Evolutionary conservation across 2,113 vertebrate species (phyloP), one percentile per base, ranked within the genome.

Genomic region (Xenopus laevis): DNA sequence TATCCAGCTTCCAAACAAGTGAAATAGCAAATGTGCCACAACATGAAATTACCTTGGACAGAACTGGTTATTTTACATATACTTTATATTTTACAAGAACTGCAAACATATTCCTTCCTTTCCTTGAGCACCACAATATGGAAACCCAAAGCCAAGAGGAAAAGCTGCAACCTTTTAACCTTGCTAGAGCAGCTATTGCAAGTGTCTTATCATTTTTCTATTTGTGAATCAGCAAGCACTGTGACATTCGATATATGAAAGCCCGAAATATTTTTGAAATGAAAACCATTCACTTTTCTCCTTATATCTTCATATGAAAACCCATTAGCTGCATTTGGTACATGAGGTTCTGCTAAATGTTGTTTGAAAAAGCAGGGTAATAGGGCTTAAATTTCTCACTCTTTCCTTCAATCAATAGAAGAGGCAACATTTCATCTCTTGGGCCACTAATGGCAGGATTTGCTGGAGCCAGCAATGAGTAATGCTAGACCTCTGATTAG

Each of bases 401-500:
- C 92, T 89, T 85, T 87, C 88, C 87, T 84, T 89, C 89, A 94
- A 96, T 98, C 95, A 86, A 98, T 98, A 96, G 90, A 85, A 93
- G 90, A 92, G 93, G 91, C 94, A 89, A 86, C 89, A 90, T 95
- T 98, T 95, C 93, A 94, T 96, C 96, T 94, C 90, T 80, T 81
- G 92, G 93, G 93, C 88, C 91, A 83, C 87, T 95, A 96, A 97
- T 95, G 92, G 93, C 93, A 94, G 92, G 92, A 95, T 93, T 93
- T 94, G 88, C 88, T 92, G 90, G 91, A 96, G 93, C 93, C 88
- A 84, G 86, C 84, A 90, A 91, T 92, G 91, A 88, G 95, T 96
- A 96, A 97, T 93, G 93, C 92, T 95, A 96, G 94, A 94, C 93
- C 88, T 91, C 89, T 86, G 89, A 96, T 93, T 87, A 85, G 90